These are phyloP conservation scores for Bombus confusus DNA, from an alignment of 1,140 invertebrate genomes.

Conservation along the genomic window DNA sequence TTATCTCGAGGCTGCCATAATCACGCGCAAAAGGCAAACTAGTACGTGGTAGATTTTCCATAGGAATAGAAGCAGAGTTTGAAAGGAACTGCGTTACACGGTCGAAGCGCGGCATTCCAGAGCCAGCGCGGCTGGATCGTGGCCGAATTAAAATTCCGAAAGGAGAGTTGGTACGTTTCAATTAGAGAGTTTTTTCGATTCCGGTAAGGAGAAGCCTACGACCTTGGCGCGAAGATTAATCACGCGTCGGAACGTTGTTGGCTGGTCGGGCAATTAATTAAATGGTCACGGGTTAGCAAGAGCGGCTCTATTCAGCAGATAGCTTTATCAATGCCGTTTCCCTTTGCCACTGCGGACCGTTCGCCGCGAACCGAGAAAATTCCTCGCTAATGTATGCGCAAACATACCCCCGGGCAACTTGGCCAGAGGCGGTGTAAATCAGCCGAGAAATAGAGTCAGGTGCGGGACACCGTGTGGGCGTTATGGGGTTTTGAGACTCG, in stretches of 20 bases:
- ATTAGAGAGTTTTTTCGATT: constrained; percentile 51
- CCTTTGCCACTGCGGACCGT: constrained; percentile 29
- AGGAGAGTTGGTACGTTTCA: constrained; percentile 38
- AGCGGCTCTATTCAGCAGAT: constrained; percentile 46
- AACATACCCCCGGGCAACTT: constrained; percentile 15
- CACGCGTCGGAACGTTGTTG: constrained; percentile 25
- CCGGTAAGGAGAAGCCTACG: constrained; percentile 18
- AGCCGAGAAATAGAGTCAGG: constrained; percentile 53
- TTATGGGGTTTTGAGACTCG: background rate
- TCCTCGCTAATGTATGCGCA: constrained; percentile 46
- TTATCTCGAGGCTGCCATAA: background rate
- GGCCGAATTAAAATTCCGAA: constrained; percentile 10
- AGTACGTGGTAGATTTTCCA: background rate
- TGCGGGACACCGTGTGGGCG: constrained; percentile 45
- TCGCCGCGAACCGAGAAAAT: constrained; percentile 44
- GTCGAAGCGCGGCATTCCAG: background rate
- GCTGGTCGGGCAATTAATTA: constrained; percentile 50
- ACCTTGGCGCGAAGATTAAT: constrained; percentile 40
- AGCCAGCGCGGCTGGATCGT: background rate
- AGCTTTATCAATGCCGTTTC: constrained; percentile 54
- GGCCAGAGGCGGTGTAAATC: constrained; percentile 30
- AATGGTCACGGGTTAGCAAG: constrained; percentile 47
- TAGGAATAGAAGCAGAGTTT: background rate
- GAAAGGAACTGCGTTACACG: background rate
- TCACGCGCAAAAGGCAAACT: background rate